These are phyloP conservation scores for Tachina grossa DNA, from an alignment of 2,888 invertebrate genomes.

Conservation along the genomic window DNA sequence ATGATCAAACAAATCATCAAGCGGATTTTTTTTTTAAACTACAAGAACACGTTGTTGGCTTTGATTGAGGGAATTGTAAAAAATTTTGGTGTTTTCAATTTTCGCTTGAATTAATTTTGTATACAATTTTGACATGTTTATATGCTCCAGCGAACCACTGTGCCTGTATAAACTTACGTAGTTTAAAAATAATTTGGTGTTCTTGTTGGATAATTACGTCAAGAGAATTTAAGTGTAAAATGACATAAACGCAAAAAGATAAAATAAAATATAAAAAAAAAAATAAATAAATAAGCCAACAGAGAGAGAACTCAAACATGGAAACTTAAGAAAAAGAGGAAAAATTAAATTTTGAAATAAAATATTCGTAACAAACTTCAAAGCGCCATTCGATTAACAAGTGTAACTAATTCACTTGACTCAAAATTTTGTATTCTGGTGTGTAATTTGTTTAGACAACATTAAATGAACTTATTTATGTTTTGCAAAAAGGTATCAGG, in stretches of 20 bases:
- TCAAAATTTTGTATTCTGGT: conserved; percentile 26
- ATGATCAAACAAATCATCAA: too few species aligned
- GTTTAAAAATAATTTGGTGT: conserved; percentile 27
- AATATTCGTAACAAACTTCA: conserved; percentile 33
- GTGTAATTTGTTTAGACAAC: conserved; percentile 33
- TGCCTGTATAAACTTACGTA: not conserved
- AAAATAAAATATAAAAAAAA: not conserved
- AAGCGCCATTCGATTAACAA: conserved; percentile 70
- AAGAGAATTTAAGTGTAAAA: conserved; percentile 67
- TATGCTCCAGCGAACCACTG: conserved; percentile 14
- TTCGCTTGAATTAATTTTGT: too few species aligned
- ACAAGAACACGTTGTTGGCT: too few species aligned
- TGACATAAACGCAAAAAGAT: conserved; percentile 57
- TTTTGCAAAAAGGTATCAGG: conserved; percentile 4
- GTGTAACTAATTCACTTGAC: conserved; percentile 60
- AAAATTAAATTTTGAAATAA: too few species aligned
- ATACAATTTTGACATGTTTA: too few species aligned
- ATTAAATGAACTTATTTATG: conserved; percentile 38
- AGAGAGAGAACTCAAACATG: conserved; percentile 14
- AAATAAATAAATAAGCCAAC: conserved; percentile 10
- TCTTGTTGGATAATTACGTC: conserved; percentile 58
- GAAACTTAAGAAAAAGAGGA: not conserved
- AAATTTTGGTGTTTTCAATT: too few species aligned
- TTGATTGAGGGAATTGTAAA: too few species aligned
- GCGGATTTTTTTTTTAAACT: too few species aligned